phyloP scores from a whole-genome alignment of 2,888 invertebrate species.

The Caenorhabditis sp. region DNA sequence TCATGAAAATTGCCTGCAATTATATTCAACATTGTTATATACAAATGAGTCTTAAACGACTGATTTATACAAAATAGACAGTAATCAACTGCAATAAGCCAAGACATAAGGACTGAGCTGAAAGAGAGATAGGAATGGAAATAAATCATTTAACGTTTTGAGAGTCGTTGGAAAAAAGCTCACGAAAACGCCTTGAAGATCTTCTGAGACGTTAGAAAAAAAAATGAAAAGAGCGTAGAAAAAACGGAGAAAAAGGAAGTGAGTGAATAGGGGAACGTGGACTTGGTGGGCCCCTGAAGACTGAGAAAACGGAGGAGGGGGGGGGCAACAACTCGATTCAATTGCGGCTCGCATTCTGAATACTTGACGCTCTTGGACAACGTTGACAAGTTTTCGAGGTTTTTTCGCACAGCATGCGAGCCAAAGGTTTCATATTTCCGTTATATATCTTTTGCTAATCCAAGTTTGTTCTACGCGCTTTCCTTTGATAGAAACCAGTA shows the following conservation, averaged over 20 bases:
- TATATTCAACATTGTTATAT: not conserved
- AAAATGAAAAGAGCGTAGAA: constrained; percentile 33
- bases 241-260: constrained; percentile 23
- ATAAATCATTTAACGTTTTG: constrained; percentile 5
- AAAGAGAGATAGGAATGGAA: constrained; percentile 1
- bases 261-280: constrained; percentile 50
- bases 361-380: constrained; percentile 27
- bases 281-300: constrained; percentile 40
- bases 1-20: constrained; percentile 34
- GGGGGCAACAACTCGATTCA: constrained; percentile 48
- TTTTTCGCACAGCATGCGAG: not conserved
- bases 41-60: too few species aligned
- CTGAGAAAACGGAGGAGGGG: constrained; percentile 24
- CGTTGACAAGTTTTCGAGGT: constrained; percentile 11
- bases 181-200: constrained; percentile 25
- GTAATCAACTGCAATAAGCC: too few species aligned
- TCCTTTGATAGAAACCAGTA: too few species aligned
- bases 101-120: not conserved
- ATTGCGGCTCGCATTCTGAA: constrained; percentile 55
- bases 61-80: too few species aligned
- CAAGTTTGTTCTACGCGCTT: too few species aligned
- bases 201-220: constrained; percentile 37
- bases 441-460: too few species aligned
- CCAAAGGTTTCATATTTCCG: not conserved
- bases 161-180: constrained; percentile 14